Evolutionary conservation across 2,797 vertebrate genomes (phyloP).

Genomic region (Rhinella marina): DNA sequence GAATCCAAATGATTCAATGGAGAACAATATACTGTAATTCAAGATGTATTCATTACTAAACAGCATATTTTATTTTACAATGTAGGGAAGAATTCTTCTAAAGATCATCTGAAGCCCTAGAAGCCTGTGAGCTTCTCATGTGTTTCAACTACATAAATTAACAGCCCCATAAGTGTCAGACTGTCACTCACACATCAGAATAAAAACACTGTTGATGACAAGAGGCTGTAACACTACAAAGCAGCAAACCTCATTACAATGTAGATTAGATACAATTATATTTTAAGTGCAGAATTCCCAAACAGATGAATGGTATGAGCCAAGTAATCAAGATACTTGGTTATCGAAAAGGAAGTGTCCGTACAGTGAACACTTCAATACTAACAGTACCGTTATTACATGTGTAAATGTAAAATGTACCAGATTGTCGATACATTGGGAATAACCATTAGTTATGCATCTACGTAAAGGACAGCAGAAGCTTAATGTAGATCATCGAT

Average conservation of each 20-base stretch:
- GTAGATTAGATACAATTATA: conserved; percentile 42
- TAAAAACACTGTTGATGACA: conserved; percentile 24
- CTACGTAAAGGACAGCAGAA: background rate
- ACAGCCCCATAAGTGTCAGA: conserved; percentile 9
- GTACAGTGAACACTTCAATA: background rate
- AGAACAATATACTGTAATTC: background rate
- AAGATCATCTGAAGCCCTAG: background rate
- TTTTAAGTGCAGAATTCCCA: conserved; percentile 23
- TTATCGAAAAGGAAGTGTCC: background rate
- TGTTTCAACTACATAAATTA: conserved; percentile 12
- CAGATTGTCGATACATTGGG: background rate
- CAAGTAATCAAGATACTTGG: background rate
- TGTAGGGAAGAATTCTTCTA: background rate
- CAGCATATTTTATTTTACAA: background rate
- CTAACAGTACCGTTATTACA: background rate
- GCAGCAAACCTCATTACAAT: conserved; percentile 23
- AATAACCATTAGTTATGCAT: background rate
- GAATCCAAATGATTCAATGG: background rate
- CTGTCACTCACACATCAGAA: conserved; percentile 19
- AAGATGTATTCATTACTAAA: background rate
- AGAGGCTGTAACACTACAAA: conserved; percentile 46
- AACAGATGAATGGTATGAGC: conserved; percentile 31
- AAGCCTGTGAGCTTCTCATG: conserved; percentile 4
- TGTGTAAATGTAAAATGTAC: conserved; percentile 1
- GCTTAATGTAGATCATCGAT: too few relatives aligned